These are phyloP conservation scores for Amazona vittata DNA, from an alignment of 2,113 vertebrate genomes.

Conservation along the genomic window DNA sequence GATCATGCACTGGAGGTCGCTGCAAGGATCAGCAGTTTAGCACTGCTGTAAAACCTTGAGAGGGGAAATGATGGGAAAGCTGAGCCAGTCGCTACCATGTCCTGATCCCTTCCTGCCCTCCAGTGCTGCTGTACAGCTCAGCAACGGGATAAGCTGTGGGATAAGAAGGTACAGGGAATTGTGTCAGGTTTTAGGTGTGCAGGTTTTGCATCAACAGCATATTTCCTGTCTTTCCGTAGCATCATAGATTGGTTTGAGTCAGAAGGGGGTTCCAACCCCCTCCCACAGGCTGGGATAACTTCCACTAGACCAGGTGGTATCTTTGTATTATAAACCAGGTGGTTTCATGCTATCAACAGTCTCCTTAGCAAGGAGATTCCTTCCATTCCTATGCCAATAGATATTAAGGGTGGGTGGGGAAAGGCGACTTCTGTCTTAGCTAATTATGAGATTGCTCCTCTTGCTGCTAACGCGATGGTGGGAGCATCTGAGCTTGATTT, in stretches of 20 bases:
- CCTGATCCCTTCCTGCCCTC: neutral
- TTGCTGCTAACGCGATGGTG: neutral
- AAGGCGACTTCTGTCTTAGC: neutral
- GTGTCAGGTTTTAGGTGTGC: rapidly evolving
- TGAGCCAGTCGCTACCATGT: rapidly evolving
- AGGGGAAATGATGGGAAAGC: neutral
- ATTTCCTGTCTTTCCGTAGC: neutral
- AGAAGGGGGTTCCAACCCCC: neutral
- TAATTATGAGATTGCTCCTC: neutral
- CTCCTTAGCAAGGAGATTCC: neutral
- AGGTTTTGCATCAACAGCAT: rapidly evolving
- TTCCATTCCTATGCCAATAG: neutral
- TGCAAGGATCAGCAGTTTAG: neutral
- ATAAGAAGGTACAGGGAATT: rapidly evolving
- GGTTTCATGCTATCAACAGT: neutral
- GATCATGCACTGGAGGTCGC: rapidly evolving
- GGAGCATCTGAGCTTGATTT: neutral
- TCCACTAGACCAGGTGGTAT: neutral
- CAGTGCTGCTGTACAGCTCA: rapidly evolving
- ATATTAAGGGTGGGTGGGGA: neutral
- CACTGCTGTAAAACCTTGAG: neutral
- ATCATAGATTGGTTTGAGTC: neutral
- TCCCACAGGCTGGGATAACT: neutral
- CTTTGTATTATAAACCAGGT: neutral
- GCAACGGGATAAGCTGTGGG: neutral